A percentile compares a stretch with the other conserved stretches of the same genome.
Conservation (phyloP, 2,113 vertebrate genomes). For the Dicerorhinus sumatrensis region DNA sequence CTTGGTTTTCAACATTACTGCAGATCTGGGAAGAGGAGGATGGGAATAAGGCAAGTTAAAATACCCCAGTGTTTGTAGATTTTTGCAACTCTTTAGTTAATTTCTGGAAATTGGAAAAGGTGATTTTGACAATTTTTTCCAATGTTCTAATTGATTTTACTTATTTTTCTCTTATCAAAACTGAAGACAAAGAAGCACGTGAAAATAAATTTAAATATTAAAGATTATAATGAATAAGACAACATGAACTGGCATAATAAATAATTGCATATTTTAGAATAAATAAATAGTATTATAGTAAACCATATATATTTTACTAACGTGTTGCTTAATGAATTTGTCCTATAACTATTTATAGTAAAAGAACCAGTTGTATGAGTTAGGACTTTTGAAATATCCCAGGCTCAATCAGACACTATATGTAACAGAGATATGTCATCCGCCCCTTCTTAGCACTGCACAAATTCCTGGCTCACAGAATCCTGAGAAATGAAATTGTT, state of each 20-base stretch:
- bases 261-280: neutral
- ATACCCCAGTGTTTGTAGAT: neutral
- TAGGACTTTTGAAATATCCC: neutral
- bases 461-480: neutral
- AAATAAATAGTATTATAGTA: neutral
- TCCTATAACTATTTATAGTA: neutral
- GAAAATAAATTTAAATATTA: neutral
- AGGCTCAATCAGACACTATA: neutral
- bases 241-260: neutral
- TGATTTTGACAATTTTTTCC: neutral
- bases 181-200: neutral
- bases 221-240: neutral
- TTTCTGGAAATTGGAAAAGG: neutral
- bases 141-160: neutral
- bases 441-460: neutral
- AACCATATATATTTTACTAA: neutral
- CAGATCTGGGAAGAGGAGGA: neutral
- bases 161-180: neutral
- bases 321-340: too few relatives aligned
- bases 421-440: neutral
- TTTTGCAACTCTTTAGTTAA: neutral
- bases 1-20: neutral
- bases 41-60: neutral
- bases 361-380: neutral
- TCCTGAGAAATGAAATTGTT: neutral